Evolutionary conservation across 2,113 vertebrate genomes (phyloP).

Genomic region (Tachuris rubrigastra): DNA sequence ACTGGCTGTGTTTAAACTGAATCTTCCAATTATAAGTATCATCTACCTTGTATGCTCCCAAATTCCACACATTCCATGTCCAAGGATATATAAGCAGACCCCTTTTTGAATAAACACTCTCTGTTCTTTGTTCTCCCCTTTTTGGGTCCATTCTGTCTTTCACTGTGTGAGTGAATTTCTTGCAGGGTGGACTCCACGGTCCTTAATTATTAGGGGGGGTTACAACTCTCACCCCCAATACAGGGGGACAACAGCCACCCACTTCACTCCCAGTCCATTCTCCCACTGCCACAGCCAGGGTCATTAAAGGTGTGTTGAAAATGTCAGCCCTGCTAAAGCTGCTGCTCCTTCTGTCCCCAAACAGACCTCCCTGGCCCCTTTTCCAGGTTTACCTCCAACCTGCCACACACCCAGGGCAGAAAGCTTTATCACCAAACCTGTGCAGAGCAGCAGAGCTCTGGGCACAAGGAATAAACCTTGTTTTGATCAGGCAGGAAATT

Average conservation of each 20-base stretch:
- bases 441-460: not conserved
- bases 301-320: fast-evolving
- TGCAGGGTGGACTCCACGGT: too few species aligned
- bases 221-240: too few species aligned
- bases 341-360: not conserved
- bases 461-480: not conserved
- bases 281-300: not conserved
- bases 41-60: too few species aligned
- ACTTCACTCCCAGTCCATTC: not conserved
- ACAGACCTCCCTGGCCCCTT: not conserved
- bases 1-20: too few species aligned
- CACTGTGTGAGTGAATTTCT: too few species aligned
- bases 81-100: too few species aligned
- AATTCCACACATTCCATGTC: too few species aligned
- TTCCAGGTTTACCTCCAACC: not conserved
- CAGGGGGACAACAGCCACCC: not conserved
- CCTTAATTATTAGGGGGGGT: too few species aligned
- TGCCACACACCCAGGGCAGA: not conserved
- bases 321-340: not conserved
- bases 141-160: too few species aligned
- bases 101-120: too few species aligned
- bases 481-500: not conserved
- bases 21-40: too few species aligned
- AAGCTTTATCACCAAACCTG: not conserved
- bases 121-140: too few species aligned